phyloP scores from a whole-genome alignment of 2,797 vertebrate genomes.

The Thaleichthys pacificus region DNA sequence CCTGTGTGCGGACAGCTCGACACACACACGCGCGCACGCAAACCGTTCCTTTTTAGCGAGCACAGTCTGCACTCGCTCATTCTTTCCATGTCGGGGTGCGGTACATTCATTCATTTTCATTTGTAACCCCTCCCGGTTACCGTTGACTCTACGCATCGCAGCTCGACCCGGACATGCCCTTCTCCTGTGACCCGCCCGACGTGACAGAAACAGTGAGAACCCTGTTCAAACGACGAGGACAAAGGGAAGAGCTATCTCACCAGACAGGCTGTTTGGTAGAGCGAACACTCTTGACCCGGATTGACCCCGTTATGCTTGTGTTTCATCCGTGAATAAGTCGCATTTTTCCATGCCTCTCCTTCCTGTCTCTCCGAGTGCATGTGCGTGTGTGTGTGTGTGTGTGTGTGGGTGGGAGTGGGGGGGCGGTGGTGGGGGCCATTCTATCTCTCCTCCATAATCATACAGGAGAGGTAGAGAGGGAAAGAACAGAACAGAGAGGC shows the following conservation, averaged over 20 bases:
- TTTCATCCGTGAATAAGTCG: neutral
- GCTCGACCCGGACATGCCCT: too few species aligned
- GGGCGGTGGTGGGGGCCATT: neutral
- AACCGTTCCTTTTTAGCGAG: too few species aligned
- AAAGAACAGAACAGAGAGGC: neutral
- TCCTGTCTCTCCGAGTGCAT: neutral
- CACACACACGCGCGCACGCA: too few species aligned
- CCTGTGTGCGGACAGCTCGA: too few species aligned
- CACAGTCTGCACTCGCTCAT: too few species aligned
- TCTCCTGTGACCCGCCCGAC: too few species aligned
- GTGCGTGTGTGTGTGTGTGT: neutral
- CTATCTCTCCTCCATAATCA: constrained; percentile 10
- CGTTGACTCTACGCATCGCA: too few species aligned
- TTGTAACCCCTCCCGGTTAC: too few species aligned
- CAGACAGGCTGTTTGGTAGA: neutral
- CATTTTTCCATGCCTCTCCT: neutral
- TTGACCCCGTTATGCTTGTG: neutral
- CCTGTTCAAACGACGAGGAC: neutral
- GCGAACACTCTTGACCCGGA: neutral
- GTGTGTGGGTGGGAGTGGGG: neutral
- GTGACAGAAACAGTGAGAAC: too few species aligned
- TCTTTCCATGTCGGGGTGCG: too few species aligned
- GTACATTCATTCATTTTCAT: too few species aligned
- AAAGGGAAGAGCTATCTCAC: neutral
- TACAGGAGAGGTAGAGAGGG: neutral